These are phyloP conservation scores for Drosophila pectinifera DNA, from an alignment of 1,140 invertebrate genomes.

Conservation along the genomic window DNA sequence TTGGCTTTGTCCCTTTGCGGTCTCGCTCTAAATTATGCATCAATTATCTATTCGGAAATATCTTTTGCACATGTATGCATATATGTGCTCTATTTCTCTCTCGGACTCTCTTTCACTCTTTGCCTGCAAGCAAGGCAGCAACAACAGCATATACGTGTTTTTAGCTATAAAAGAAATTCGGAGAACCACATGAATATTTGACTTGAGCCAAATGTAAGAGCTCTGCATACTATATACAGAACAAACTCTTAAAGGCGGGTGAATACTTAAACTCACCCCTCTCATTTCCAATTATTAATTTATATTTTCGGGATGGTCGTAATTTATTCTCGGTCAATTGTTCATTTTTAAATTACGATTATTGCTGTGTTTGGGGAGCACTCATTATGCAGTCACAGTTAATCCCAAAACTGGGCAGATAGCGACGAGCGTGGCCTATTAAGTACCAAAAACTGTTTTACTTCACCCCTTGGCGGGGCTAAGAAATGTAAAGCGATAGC, in stretches of 20 bases:
- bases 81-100: too few relatives aligned
- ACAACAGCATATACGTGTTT: too few relatives aligned
- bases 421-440: constrained; percentile 45
- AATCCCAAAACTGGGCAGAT: constrained; percentile 41
- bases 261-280: not conserved
- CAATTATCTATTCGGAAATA: too few relatives aligned
- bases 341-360: constrained; percentile 37
- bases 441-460: constrained; percentile 30
- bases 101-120: too few relatives aligned
- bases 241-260: not conserved
- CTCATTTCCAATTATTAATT: not conserved
- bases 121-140: too few relatives aligned
- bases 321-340: constrained; percentile 30
- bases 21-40: too few relatives aligned
- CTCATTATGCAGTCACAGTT: constrained; percentile 31
- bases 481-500: constrained; percentile 34
- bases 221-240: too few relatives aligned
- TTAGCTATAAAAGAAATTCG: too few relatives aligned
- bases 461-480: constrained; percentile 7
- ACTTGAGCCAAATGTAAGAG: too few relatives aligned
- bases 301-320: not conserved
- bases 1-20: too few relatives aligned
- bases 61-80: too few relatives aligned
- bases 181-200: too few relatives aligned
- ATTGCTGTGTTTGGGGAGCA: constrained; percentile 14